These are phyloP conservation scores for Zaprionus taronus DNA, from an alignment of 1,140 invertebrate species.

Conservation along the genomic window DNA sequence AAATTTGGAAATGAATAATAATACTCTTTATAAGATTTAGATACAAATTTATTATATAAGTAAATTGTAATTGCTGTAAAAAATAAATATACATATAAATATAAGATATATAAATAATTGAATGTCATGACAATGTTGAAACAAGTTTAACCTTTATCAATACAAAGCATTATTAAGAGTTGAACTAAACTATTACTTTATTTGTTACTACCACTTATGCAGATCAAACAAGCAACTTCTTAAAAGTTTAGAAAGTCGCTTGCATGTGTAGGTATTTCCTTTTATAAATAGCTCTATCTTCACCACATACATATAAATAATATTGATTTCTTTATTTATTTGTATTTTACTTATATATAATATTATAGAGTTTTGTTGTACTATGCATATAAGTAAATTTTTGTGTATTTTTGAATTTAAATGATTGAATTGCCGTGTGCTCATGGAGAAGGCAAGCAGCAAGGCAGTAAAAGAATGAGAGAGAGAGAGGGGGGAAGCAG, in stretches of 20 bases:
- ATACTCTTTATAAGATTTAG: too few relatives aligned
- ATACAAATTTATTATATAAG: too few relatives aligned
- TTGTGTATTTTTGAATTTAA: slow-evolving; percentile 77
- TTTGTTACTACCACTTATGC: too few relatives aligned
- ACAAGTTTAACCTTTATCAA: too few relatives aligned
- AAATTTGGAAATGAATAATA: too few relatives aligned
- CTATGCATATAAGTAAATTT: slow-evolving; percentile 51
- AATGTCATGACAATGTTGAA: too few relatives aligned
- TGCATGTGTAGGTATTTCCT: slow-evolving; percentile 13
- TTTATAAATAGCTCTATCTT: slow-evolving; percentile 19
- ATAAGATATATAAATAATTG: too few relatives aligned
- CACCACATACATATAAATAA: slow-evolving; percentile 9
- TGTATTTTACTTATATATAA: slow-evolving; percentile 34
- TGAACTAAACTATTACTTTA: too few relatives aligned
- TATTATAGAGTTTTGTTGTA: slow-evolving; percentile 26
- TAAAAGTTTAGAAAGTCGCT: background rate
- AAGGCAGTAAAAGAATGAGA: slow-evolving; percentile 19
- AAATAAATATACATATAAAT: too few relatives aligned
- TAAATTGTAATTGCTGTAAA: too few relatives aligned
- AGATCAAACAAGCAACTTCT: background rate
- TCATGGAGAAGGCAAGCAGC: slow-evolving; percentile 16
- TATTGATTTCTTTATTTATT: slow-evolving; percentile 12
- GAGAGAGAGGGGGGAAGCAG: background rate
- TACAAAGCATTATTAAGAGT: too few relatives aligned
- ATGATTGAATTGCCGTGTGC: slow-evolving; percentile 74